phyloP scores from a whole-genome alignment of 2,888 invertebrate species.

The Lochmaea crataegi region DNA sequence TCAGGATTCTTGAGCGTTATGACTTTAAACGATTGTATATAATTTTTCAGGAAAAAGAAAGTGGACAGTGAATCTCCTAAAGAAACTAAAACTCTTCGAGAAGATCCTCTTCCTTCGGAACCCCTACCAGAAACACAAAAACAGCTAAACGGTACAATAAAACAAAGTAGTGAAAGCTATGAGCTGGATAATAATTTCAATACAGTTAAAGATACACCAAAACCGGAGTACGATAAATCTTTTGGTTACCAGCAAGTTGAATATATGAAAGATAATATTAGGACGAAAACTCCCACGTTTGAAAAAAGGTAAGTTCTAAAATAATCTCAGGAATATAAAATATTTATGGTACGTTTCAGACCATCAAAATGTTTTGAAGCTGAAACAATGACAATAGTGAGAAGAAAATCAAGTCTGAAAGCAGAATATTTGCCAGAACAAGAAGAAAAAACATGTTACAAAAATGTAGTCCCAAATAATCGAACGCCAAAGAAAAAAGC shows the following conservation, averaged over 20 bases:
- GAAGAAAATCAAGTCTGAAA: conserved; percentile 55
- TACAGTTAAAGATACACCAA: conserved; percentile 49
- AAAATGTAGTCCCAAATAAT: conserved; percentile 58
- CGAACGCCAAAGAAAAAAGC: conserved; percentile 66
- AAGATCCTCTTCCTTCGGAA: conserved; percentile 35
- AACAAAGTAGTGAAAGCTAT: conserved; percentile 40
- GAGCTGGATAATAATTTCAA: conserved; percentile 52
- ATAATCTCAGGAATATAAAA: not conserved
- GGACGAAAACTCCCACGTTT: conserved; percentile 51
- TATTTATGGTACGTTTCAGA: conserved; percentile 10
- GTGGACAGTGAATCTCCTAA: conserved; percentile 53
- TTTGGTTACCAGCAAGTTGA: conserved; percentile 35
- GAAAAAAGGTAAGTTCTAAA: conserved; percentile 48
- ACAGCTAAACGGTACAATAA: conserved; percentile 49
- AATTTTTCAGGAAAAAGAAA: conserved; percentile 49
- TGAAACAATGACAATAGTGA: conserved; percentile 60
- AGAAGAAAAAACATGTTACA: conserved; percentile 51
- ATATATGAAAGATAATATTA: conserved; percentile 37
- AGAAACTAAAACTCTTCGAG: conserved; percentile 39
- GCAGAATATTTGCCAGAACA: conserved; percentile 56
- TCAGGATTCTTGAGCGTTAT: too few relatives aligned
- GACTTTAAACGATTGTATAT: not conserved
- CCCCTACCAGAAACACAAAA: conserved; percentile 45
- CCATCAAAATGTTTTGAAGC: conserved; percentile 37
- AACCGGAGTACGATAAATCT: conserved; percentile 45